These are phyloP conservation scores for Latrodectus geometricus DNA, from an alignment of 1,140 invertebrate genomes.

Conservation along the genomic window DNA sequence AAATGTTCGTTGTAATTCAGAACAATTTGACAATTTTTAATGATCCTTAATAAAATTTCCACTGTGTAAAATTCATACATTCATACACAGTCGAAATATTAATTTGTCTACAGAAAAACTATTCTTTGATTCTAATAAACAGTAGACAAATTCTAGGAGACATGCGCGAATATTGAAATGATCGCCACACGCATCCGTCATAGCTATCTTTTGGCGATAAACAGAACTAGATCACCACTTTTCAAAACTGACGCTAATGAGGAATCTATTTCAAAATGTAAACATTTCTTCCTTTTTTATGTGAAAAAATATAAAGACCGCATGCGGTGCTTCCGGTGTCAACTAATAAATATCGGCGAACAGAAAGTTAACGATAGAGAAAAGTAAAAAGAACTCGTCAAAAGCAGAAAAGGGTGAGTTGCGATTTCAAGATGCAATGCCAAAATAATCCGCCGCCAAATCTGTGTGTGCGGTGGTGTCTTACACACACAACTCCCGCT, in stretches of 20 bases:
- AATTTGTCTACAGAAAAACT: no score
- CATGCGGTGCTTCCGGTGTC: neutral
- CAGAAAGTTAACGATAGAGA: neutral
- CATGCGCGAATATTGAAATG: neutral
- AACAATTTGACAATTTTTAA: no score
- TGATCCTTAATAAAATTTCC: no score
- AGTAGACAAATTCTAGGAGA: no score
- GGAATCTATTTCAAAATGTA: no score
- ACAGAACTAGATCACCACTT: neutral
- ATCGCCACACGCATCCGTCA: neutral
- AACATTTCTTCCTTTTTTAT: no score
- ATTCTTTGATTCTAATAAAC: no score
- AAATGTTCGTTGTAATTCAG: no score
- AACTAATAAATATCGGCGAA: neutral
- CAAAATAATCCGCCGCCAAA: neutral
- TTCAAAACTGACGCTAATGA: no score
- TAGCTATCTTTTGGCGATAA: neutral
- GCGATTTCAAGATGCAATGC: neutral
- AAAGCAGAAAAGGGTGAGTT: neutral
- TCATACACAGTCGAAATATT: no score
- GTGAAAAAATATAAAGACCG: no score
- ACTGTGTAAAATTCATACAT: no score
- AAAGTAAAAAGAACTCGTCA: neutral
- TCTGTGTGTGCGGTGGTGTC: neutral
- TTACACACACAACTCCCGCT: constrained; percentile 10